Evolutionary conservation across 1,140 invertebrate genomes (phyloP).

Genomic region (Lasaia peninsularis): DNA sequence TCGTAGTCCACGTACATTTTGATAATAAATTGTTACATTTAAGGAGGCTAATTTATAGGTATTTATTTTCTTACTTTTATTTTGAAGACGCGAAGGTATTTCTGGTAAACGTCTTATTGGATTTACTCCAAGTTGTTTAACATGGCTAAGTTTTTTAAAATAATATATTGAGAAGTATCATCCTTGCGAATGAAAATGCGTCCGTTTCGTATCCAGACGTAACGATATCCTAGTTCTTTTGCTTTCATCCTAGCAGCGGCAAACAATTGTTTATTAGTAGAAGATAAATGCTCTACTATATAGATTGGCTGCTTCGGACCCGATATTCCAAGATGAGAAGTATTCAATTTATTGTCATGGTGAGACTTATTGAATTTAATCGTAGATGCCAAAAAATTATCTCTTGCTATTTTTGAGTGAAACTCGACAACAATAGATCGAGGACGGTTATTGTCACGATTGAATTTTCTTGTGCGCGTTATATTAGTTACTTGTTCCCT

Average conservation of each 20-base stretch:
- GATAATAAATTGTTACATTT: too few species aligned
- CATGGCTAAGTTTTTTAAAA: conserved; percentile 10
- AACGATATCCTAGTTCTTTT: conserved; percentile 2
- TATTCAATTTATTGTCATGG: neutral
- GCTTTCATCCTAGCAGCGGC: conserved; percentile 6
- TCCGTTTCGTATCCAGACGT: conserved; percentile 12
- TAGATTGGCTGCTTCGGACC: conserved; percentile 2
- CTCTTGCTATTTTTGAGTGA: neutral
- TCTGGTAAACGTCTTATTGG: too few species aligned
- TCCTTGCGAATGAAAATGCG: conserved; percentile 13
- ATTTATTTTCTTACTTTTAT: too few species aligned
- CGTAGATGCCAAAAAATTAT: neutral
- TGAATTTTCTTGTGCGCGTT: neutral
- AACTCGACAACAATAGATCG: conserved; percentile 1
- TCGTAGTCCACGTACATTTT: too few species aligned
- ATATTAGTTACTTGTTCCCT: neutral
- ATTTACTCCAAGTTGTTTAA: neutral
- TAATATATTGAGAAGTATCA: conserved; percentile 4
- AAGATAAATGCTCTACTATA: conserved; percentile 9
- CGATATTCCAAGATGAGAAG: neutral
- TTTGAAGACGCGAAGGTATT: too few species aligned
- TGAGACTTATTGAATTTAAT: conserved; percentile 5
- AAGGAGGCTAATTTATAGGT: too few species aligned
- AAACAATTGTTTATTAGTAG: neutral
- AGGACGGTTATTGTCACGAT: neutral